phyloP scores from a whole-genome alignment of 1,140 invertebrate species.

The Vanessa atalanta region DNA sequence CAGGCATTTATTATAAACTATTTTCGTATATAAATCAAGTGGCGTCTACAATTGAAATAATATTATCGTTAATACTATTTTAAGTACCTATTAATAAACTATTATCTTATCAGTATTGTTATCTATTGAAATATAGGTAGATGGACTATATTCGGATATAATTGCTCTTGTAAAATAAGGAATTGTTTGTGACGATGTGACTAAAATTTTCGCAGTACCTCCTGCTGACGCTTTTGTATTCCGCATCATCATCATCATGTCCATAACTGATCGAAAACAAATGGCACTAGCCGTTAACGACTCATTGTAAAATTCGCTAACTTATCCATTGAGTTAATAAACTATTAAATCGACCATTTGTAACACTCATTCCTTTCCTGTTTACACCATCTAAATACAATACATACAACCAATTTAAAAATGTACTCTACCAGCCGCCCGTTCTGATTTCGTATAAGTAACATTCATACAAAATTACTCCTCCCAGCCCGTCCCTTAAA shows the following conservation, averaged over 20 bases:
- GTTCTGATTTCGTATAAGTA: too few relatives aligned
- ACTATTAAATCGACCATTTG: conserved; percentile 37
- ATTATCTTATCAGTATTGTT: background rate
- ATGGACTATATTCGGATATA: background rate
- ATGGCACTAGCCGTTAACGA: conserved; percentile 69
- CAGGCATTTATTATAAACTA: conserved; percentile 15
- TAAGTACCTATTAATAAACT: background rate
- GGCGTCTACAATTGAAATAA: conserved; percentile 2
- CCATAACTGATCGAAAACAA: conserved; percentile 58
- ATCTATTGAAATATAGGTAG: background rate
- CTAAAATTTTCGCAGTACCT: conserved; percentile 29
- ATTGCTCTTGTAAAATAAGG: background rate
- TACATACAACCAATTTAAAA: conserved; percentile 9
- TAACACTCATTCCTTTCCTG: conserved; percentile 22
- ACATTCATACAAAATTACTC: too few relatives aligned
- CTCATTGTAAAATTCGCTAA: conserved; percentile 71
- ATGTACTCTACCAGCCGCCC: background rate
- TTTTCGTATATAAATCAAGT: background rate
- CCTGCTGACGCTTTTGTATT: conserved; percentile 19
- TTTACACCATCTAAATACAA: conserved; percentile 33
- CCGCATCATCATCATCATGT: conserved; percentile 54
- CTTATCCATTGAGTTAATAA: conserved; percentile 42
- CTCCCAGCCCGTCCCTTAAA: too few relatives aligned
- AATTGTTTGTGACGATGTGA: conserved; percentile 12
- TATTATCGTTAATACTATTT: background rate